Evolutionary conservation across 2,797 vertebrate species (phyloP), one percentile per base, ranked within the genome.

Genomic region (Erithacus rubecula): DNA sequence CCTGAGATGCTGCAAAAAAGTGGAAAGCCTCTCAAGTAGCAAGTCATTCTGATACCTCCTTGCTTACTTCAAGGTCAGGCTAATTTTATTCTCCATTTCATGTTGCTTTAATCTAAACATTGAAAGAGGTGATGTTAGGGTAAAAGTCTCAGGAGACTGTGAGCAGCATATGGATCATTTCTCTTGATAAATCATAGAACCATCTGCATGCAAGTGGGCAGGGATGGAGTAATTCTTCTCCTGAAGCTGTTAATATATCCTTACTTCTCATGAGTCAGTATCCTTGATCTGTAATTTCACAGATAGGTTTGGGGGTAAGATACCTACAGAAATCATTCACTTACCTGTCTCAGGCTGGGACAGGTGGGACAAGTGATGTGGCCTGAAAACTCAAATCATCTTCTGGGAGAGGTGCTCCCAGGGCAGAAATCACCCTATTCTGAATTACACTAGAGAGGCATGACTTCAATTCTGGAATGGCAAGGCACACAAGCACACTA

Each of bases 41-140:
- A 94, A 96, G 93, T 96, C 89, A 84, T 82, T 97, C 95, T 95
- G 84, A 96, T 97, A 95, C 69, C 30, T 90, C 63, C 83, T 91
- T 94, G 46, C 80, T 93, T 93, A 60, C 71, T 86, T 75, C 91
- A 96, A 97, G 89, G 94, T 97, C 92, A 96, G 15, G 75, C 82
- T 91, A 89, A 96, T 96, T 88, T 90, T 74, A 69, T 46, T 93
- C 53, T 84, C 37, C 34, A 26, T 94, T 94, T 82, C 67, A 81
- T 21, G 9, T 69, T 95, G 69, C 69, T 58, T 72, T 97, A 90
- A 79, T 93, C 77, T 79, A 88, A 86, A 67, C 21, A 71, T 37
- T 49, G 72, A 43, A 90, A 95, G 90, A 92, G 44, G 70, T 75
- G 70, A 82, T 71, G 77, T 83, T 80, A 86, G 91, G 70, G 56